Conservation (phyloP, 2,797 vertebrate genomes). For the Hapalemur alaotrensis region DNA sequence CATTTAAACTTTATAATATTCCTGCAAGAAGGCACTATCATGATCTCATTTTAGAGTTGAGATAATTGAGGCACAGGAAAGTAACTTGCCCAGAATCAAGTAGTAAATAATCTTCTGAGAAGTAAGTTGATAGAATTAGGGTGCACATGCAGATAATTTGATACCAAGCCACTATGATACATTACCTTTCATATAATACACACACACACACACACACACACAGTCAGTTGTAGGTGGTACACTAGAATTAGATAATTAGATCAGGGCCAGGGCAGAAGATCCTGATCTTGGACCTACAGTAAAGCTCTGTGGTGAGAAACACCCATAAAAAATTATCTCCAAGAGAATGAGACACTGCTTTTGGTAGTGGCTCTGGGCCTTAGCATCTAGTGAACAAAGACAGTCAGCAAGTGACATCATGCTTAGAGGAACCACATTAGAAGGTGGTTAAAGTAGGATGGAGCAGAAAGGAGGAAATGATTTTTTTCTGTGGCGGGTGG, state of each 20-base stretch:
- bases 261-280: neutral
- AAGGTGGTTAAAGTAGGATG: neutral
- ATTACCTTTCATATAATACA: neutral
- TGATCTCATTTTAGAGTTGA: neutral
- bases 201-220: neutral
- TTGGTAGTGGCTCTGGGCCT: neutral
- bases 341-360: neutral
- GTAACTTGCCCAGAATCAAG: neutral
- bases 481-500: neutral
- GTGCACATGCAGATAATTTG: neutral
- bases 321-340: neutral
- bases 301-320: neutral
- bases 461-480: neutral
- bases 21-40: neutral
- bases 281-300: neutral
- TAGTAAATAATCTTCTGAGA: neutral
- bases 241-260: neutral
- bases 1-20: constrained; percentile 1
- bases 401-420: neutral
- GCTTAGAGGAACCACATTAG: neutral
- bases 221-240: neutral
- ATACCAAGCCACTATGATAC: neutral
- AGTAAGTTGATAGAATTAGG: neutral
- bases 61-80: neutral
- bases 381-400: neutral